Base-by-base conservation (phyloP, 2,113 vertebrate genomes). In the Psettodes erumei region DNA sequence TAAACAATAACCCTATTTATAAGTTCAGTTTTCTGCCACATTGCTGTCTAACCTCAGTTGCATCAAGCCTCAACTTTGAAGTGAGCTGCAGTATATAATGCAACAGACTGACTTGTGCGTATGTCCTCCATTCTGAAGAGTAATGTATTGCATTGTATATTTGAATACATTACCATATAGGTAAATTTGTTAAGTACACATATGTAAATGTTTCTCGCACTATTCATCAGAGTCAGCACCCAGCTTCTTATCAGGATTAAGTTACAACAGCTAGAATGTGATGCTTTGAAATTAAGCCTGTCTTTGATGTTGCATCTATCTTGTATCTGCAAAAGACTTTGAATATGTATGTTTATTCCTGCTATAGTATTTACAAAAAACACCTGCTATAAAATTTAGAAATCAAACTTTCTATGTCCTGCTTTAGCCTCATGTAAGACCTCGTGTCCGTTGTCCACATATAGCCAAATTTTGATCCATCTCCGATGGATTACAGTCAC, bases 211-310 rank as follows among this genome's bases (percentile, higher is more conserved):
- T 85, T 87, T 82, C 66, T 35, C 70, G 45, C 66, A 63, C 78
- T 54, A 55, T 86, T 86, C 73, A 79, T 81, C 73, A 86, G 21
- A 61, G 40, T 79, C 76, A 89, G 76, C 68, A 62, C 75, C 15
- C 3, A 50, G 75, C 77, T 65, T 82, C 81, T 88, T 83, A 86
- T 89, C 81, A 47, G 87, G 81, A 89, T 86, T 89, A 88, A 84
- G 19, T 59, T 47, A 47, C 13, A 23, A 23, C 81, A 79, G 78
- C 56, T 43, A 32, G 40, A 27, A 67, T 50, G 71, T 83, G 69
- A 21, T 37, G 61, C 47, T 2, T 18, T 77, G 68, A 81, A 86
- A 85, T 88, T 80, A 77, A 77, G 80, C 18, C 19, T 18, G 48
- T 71, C 89, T 91, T 90, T 89, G 87, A 89, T 83, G 86, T 82